phyloP scores from a whole-genome alignment of 2,888 invertebrate species.

The Cataglyphis rosenhaueri region DNA sequence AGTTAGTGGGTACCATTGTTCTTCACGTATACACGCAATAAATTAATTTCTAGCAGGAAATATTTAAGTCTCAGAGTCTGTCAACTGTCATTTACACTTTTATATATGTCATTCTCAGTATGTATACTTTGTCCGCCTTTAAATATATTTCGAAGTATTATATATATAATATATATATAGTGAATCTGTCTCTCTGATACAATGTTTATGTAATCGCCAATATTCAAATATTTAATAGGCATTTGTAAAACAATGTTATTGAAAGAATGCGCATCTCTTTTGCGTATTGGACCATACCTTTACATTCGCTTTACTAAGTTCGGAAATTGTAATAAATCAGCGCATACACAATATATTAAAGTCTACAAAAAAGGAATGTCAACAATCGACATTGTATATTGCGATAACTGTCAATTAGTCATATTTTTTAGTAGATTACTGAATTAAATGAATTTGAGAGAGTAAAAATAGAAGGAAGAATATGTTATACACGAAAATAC shows the following conservation, averaged over 20 bases:
- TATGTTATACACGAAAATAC: no score
- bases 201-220: slow-evolving; percentile 36
- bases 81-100: neutral
- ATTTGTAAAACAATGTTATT: neutral
- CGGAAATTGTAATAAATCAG: neutral
- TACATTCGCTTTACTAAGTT: neutral
- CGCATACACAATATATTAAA: neutral
- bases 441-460: neutral
- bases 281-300: slow-evolving; percentile 11
- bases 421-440: slow-evolving; percentile 51
- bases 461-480: neutral
- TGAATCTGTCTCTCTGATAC: neutral
- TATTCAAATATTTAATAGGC: slow-evolving; percentile 1
- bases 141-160: slow-evolving; percentile 17
- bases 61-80: neutral
- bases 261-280: neutral
- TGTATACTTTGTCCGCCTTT: slow-evolving; percentile 3
- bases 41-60: neutral
- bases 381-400: slow-evolving; percentile 10
- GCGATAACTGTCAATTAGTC: slow-evolving; percentile 44
- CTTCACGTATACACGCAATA: no score
- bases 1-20: neutral
- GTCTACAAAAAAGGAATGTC: slow-evolving; percentile 5
- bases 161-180: neutral
- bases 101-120: slow-evolving; percentile 8